These are phyloP conservation scores for Cylas formicarius DNA, from an alignment of 1,140 invertebrate genomes.

Conservation along the genomic window DNA sequence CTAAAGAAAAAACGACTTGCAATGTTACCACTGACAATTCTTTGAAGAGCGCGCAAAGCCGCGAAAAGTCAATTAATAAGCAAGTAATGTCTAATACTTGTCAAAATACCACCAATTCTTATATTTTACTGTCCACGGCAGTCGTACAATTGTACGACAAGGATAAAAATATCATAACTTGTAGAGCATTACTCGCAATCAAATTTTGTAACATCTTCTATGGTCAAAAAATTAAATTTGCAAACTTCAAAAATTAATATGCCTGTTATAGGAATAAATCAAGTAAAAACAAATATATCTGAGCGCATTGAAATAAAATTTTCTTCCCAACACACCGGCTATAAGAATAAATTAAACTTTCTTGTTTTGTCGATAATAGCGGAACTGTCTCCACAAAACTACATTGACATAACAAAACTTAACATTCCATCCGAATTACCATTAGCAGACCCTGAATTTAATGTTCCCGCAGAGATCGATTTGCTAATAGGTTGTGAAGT, in stretches of 20 bases:
- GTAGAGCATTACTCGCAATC: slow-evolving; percentile 11
- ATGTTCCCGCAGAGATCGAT: slow-evolving; percentile 24
- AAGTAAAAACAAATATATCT: slow-evolving; percentile 5
- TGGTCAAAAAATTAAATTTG: slow-evolving; percentile 5
- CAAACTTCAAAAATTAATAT: slow-evolving; percentile 5
- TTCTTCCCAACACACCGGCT: slow-evolving; percentile 4
- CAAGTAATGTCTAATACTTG: neutral
- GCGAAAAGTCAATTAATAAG: no score
- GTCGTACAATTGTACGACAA: slow-evolving; percentile 5
- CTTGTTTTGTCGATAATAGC: slow-evolving; percentile 10
- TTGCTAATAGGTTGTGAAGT: slow-evolving; percentile 30
- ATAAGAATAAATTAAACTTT: slow-evolving; percentile 7
- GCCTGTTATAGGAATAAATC: slow-evolving; percentile 11
- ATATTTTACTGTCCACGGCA: slow-evolving; percentile 9
- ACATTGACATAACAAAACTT: slow-evolving; percentile 6
- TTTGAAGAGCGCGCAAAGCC: no score
- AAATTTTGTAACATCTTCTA: slow-evolving; percentile 10
- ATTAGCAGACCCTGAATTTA: slow-evolving; percentile 31
- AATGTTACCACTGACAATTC: no score
- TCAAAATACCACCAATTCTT: slow-evolving; percentile 6
- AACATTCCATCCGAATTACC: slow-evolving; percentile 27
- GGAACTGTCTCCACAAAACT: slow-evolving; percentile 2
- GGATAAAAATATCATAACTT: slow-evolving; percentile 5
- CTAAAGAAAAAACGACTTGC: no score
- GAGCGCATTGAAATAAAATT: neutral